phyloP scores from a whole-genome alignment of 1,140 invertebrate genomes.

The Ephestia elutella region DNA sequence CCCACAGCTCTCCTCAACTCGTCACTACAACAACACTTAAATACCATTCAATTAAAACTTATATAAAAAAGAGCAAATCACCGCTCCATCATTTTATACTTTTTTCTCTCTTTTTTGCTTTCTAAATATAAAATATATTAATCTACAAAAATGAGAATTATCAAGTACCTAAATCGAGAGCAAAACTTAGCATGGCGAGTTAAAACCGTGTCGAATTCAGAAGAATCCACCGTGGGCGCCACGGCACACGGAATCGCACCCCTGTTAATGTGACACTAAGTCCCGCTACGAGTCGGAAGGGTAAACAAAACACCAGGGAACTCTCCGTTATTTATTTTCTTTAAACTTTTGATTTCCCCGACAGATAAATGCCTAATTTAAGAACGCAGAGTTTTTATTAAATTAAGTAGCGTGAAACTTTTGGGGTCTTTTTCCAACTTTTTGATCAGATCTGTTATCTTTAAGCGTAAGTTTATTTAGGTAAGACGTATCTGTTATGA shows the following conservation, averaged over 20 bases:
- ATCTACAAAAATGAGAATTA: no score
- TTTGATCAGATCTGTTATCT: slow-evolving; percentile 6
- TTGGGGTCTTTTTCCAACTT: slow-evolving; percentile 8
- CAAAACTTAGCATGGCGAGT: no score
- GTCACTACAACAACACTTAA: no score
- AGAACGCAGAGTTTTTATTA: slow-evolving; percentile 12
- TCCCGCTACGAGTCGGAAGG: slow-evolving; percentile 27
- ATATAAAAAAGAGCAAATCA: no score
- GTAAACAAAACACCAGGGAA: slow-evolving; percentile 26
- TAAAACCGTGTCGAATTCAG: background rate
- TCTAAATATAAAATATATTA: no score
- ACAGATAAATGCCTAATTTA: slow-evolving; percentile 15
- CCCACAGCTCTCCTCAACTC: no score
- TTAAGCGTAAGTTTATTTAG: background rate
- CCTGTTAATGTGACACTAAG: slow-evolving; percentile 54
- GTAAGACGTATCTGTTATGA: no score
- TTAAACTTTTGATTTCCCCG: slow-evolving; percentile 14
- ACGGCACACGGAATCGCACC: slow-evolving; percentile 25
- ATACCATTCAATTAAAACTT: no score
- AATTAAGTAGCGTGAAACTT: slow-evolving; percentile 9
- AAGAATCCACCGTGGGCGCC: background rate
- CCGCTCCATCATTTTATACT: no score
- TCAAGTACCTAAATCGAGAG: no score
- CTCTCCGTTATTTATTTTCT: slow-evolving; percentile 18
- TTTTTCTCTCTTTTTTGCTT: no score